Base-by-base conservation (phyloP, 2,888 invertebrate species). In the Drosophila anomelani region DNA sequence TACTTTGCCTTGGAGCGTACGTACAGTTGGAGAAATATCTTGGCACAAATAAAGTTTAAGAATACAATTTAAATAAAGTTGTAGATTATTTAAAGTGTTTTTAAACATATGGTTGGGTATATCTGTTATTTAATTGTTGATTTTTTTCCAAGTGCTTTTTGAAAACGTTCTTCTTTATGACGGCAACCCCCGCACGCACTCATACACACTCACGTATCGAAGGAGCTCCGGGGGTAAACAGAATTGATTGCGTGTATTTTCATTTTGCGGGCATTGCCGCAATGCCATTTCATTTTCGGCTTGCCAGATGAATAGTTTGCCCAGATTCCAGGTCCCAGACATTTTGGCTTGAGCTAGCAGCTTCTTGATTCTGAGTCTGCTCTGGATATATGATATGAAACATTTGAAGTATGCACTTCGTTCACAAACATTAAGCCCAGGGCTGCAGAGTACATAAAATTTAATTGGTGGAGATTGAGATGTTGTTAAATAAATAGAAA, bases 161-260 rank as follows among this genome's bases (percentile, higher is more conserved):
- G 56, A 61, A 62, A 62, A 53, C 41, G 26, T 10, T 49, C 23
- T 29, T 20, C 26, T 29, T 41, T 55, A 47, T 44, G 38, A 12
- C 17, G n/a, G 29, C 51, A 26, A 36, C 34, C 39, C 46, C 23
- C 29, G 32, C 43, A 39, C 43, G 39, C 68, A 41, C 10, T 20
- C 39, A 39, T 39, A 43, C 58, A 41, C 64, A 36, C 53, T 43
- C 67, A 77, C 63, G 62, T 41, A 60, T 41, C 62, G 39, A 17
- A 58, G 39, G 59, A 79, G 76, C 80, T 80, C 43, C 72, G 51
- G 84, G 85, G 77, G 60, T 74, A 79, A 87, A 85, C 76, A 75
- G 77, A 88, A 84, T 87, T 85, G 89, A 87, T 85, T 87, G 87
- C 85, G 78, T 78, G 76, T 87, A 75, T 77, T 89, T 87, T 84